phyloP scores from a whole-genome alignment of 1,140 invertebrate species.

The Bombus superbus region DNA sequence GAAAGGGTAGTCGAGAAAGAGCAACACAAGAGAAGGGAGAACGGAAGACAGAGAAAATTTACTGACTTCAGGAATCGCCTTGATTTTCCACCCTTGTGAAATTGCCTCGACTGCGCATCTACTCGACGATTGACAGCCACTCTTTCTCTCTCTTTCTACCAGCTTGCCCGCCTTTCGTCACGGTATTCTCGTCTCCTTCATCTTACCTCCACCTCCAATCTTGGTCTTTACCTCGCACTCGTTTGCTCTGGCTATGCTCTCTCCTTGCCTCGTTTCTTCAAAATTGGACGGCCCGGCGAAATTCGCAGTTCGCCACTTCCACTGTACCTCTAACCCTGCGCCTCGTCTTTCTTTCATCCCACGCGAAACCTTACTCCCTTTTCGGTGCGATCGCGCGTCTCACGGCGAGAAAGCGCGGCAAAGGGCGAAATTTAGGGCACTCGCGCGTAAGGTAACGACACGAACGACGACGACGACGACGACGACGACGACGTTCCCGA shows the following conservation, averaged over 20 bases:
- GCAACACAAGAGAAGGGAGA: background rate
- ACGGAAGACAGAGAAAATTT: conserved; percentile 61
- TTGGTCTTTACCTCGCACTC: conserved; percentile 32
- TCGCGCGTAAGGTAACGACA: conserved; percentile 23
- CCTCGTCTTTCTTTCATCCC: background rate
- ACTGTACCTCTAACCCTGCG: background rate
- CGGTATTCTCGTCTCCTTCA: background rate
- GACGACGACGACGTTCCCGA: conserved; percentile 47
- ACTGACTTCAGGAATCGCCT: conserved; percentile 69
- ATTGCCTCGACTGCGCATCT: conserved; percentile 67
- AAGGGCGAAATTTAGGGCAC: conserved; percentile 45
- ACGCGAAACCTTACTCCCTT: background rate
- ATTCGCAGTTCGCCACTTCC: conserved; percentile 43
- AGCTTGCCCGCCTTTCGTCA: background rate
- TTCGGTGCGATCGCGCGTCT: background rate
- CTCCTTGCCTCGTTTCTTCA: conserved; percentile 55
- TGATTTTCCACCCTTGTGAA: conserved; percentile 73
- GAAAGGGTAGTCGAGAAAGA: background rate
- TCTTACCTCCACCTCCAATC: conserved; percentile 22
- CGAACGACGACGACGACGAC: background rate
- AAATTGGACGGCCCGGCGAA: conserved; percentile 71
- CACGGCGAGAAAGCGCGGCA: background rate
- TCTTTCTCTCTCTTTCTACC: conserved; percentile 33
- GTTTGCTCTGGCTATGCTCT: conserved; percentile 38
- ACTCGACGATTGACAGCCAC: conserved; percentile 70